Base-by-base conservation (phyloP, 2,888 invertebrate genomes). In the Axea sp. region DNA sequence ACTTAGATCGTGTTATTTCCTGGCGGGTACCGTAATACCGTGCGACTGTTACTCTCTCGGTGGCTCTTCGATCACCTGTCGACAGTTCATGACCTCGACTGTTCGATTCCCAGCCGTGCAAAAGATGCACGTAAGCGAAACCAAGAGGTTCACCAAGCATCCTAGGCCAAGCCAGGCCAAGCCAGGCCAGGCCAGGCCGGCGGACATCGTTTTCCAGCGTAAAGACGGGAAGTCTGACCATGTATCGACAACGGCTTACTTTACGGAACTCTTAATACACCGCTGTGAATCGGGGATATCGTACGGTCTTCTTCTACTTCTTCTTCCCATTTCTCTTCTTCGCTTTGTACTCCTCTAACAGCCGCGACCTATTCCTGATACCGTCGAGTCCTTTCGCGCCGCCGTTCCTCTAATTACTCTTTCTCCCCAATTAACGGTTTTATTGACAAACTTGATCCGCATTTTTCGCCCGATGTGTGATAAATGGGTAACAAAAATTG, bases 181-280 rank as follows among this genome's bases (percentile, higher is more conserved):
- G 69, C 55, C 69, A 71, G 53, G 57, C 64, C 55, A 55, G 43
- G 28, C 17, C 45, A 37, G n/a, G 45, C 37, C 60, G 30, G 53
- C 62, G 39, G 62, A 62, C 69, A 62, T 53, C 65, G 60, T 53
- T 65, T 65, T 60, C 55, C 51, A 59, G 41, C 22, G 60, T 39
- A 60, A 73, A 73, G 59, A 65, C 65, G 73, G 65, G 67, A 62
- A 73, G 67, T 67, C 67, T 68, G 73, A 73, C 67, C 73, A 73
- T 68, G 62, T 73, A 73, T 68, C 73, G 73, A 62, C 73, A 73
- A 62, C 73, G 73, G 67, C 67, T 60, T 68, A 62, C 79, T 78
- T 83, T 83, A 82, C 83, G 83, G 83, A 82, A 83, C 81, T 79
- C 71, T 72, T 75, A 68, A 75, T 78, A 78, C 80, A 83, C 81